These are phyloP conservation scores for Bembecia ichneumoniformis DNA, from an alignment of 2,888 invertebrate genomes.

Conservation along the genomic window DNA sequence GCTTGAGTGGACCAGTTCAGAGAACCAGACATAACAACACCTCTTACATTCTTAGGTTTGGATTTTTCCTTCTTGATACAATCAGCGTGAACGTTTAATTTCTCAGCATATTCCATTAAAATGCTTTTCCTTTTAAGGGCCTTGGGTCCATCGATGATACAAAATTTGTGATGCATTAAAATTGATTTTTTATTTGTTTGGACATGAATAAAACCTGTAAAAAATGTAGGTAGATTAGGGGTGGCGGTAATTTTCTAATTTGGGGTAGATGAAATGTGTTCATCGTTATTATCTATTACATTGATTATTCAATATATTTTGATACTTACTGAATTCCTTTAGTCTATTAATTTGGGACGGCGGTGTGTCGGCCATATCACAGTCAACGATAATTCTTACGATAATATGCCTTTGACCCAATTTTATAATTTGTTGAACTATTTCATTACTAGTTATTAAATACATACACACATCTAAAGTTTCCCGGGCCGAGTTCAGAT, in stretches of 20 bases:
- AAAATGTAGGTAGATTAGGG: background rate
- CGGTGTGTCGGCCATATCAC: conserved; percentile 60
- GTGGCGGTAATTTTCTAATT: no score
- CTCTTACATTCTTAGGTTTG: conserved; percentile 37
- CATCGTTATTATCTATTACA: no score
- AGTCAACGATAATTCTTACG: conserved; percentile 61
- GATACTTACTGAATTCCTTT: conserved; percentile 57
- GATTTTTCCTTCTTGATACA: conserved; percentile 22
- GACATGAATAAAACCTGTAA: conserved; percentile 61
- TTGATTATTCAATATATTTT: background rate
- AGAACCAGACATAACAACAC: conserved; percentile 78
- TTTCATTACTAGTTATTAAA: conserved; percentile 61
- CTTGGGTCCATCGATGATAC: conserved; percentile 74
- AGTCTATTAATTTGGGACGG: conserved; percentile 61
- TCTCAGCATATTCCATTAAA: conserved; percentile 52
- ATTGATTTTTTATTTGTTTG: conserved; percentile 62
- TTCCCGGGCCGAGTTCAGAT: conserved; percentile 61
- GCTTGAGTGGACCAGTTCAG: conserved; percentile 84
- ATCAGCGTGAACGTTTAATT: conserved; percentile 49
- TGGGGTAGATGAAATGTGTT: no score
- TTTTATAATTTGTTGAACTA: conserved; percentile 58
- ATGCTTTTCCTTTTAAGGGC: conserved; percentile 50
- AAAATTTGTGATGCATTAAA: conserved; percentile 88
- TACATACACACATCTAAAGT: conserved; percentile 67
- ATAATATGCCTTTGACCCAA: conserved; percentile 60